These are phyloP conservation scores for Macrotrachela quadricornifera DNA, from an alignment of 1,140 invertebrate genomes.

Conservation along the genomic window DNA sequence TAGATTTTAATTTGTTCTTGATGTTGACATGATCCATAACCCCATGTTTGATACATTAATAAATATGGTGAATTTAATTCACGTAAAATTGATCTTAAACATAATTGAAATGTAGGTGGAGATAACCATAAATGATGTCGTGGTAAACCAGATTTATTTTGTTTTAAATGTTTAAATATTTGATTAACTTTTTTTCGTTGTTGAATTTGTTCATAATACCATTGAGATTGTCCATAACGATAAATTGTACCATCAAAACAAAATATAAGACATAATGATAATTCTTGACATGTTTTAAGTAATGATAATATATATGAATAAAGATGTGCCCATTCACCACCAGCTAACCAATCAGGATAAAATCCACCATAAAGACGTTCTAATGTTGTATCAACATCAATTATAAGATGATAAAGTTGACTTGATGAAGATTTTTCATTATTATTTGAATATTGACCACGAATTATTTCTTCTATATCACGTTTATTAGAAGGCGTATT, in stretches of 20 bases:
- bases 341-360: constrained; percentile 82
- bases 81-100: constrained; percentile 55
- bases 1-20: too few species aligned
- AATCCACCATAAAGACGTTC: constrained; percentile 75
- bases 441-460: too few species aligned
- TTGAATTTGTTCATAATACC: constrained; percentile 24
- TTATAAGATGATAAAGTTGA: constrained; percentile 47
- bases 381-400: constrained; percentile 69
- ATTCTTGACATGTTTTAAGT: constrained; percentile 42
- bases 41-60: constrained; percentile 17
- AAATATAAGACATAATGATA: constrained; percentile 49
- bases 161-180: constrained; percentile 54
- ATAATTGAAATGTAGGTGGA: constrained; percentile 54
- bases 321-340: constrained; percentile 77
- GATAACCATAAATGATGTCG: constrained; percentile 79
- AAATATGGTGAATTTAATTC: constrained; percentile 47
- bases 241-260: constrained; percentile 57
- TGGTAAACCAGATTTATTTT: constrained; percentile 59
- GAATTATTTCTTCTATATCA: too few species aligned
- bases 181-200: constrained; percentile 32
- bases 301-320: constrained; percentile 55
- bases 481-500: too few species aligned
- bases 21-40: background rate
- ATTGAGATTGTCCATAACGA: constrained; percentile 36
- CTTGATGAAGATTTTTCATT: too few species aligned